These are phyloP conservation scores for Cromileptes altivelis DNA, from an alignment of 2,113 vertebrate species.

Conservation along the genomic window DNA sequence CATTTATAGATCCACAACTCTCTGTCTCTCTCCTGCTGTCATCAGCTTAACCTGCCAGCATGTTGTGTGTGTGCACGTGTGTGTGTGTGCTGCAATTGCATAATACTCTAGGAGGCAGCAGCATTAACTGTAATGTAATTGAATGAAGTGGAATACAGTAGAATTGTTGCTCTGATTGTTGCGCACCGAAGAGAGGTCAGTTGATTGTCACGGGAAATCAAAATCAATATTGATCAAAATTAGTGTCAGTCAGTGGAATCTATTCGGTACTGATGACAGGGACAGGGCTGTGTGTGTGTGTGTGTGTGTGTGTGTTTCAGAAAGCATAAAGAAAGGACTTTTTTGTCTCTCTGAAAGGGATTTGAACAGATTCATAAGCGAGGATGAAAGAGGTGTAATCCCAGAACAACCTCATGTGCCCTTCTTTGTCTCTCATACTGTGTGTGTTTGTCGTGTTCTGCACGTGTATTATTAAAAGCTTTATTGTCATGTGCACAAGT, in stretches of 20 bases:
- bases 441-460: conserved; percentile 10
- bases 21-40: conserved; percentile 55
- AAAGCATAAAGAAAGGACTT: conserved; percentile 29
- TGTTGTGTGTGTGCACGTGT: conserved; percentile 11
- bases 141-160: conserved; percentile 30
- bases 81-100: conserved; percentile 23
- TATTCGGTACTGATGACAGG: neutral
- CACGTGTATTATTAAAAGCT: conserved; percentile 29
- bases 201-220: conserved; percentile 21
- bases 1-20: conserved; percentile 54
- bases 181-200: neutral
- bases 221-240: conserved; percentile 2
- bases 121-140: conserved; percentile 45
- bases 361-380: conserved; percentile 67
- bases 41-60: conserved; percentile 66
- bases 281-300: neutral
- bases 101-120: conserved; percentile 38
- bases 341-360: conserved; percentile 52
- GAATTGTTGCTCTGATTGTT: conserved; percentile 23
- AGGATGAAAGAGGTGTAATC: conserved; percentile 63
- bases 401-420: conserved; percentile 20
- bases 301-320: conserved; percentile 9
- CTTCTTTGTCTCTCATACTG: conserved; percentile 5
- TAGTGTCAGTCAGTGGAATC: neutral
- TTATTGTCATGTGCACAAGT: conserved; percentile 8